Conservation (phyloP, 2,113 vertebrate species). For the Trematocara zebra region DNA sequence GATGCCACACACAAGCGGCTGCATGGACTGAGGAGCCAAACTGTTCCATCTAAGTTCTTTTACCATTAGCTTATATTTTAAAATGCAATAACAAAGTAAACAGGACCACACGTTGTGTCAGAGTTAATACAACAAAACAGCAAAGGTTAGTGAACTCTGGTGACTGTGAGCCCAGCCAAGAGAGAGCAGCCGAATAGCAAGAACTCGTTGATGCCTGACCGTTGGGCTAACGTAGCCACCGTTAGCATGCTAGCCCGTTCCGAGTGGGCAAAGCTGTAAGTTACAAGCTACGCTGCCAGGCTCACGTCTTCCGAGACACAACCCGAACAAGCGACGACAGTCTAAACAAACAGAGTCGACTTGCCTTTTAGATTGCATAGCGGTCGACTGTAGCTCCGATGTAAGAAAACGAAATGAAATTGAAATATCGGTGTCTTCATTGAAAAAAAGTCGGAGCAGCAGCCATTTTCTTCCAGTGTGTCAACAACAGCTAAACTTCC, state of each 20-base stretch:
- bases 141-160: neutral
- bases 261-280: conserved; percentile 50
- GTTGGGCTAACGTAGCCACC: conserved; percentile 53
- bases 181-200: conserved; percentile 40
- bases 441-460: conserved; percentile 76
- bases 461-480: conserved; percentile 82
- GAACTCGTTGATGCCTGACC: conserved; percentile 55
- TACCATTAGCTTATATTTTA: neutral
- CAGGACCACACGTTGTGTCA: neutral
- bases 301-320: neutral
- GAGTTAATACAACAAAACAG: neutral
- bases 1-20: conserved; percentile 15
- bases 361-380: conserved; percentile 70
- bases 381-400: conserved; percentile 48
- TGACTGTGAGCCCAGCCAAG: neutral
- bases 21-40: neutral
- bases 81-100: neutral
- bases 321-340: neutral
- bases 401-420: conserved; percentile 57
- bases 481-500: conserved; percentile 81
- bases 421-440: conserved; percentile 73
- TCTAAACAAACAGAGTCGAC: conserved; percentile 23
- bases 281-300: conserved; percentile 32
- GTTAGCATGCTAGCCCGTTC: conserved; percentile 57
- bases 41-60: conserved; percentile 28